Evolutionary conservation across 2,888 invertebrate genomes (phyloP), one percentile per base, ranked within the genome.

Genomic region (Eristalis tenax): DNA sequence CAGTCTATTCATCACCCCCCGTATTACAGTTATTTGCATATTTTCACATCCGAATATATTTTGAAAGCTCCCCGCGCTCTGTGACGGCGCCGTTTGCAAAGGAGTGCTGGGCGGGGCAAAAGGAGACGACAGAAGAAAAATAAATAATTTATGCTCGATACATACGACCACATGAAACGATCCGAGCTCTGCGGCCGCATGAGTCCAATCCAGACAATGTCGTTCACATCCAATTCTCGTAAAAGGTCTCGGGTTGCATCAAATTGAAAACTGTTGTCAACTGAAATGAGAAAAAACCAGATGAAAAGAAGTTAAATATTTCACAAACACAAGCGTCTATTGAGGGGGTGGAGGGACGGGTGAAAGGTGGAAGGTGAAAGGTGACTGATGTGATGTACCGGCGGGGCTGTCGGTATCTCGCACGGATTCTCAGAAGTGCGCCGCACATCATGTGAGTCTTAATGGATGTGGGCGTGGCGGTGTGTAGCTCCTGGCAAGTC

Each of bases 111-210:
- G 18, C 22, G 35, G 4, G 28, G 4, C 38, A 5, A 5, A 4
- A 4, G 5, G 5, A 32, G 32, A 8, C 6, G 32, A 59, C 15
- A 26, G 56, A 61, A 77, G 70, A 11, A 83, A 84, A 79, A 73
- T 70, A 56, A 79, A 75, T 75, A 64, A 88, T 83, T 81, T 86
- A 81, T 83, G 22, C 70, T 68, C 57, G 57, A 66, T 91, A 95
- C 96, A 94, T 94, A 96, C 96, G 96, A 96, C 96, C 96, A 96
- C 90, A 95, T 95, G 91, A 96, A 96, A 88, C 95, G 95, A 78
- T 95, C 95, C 89, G 95, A 95, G 78, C 95, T 95, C 90, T 95
- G 95, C 90, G 95, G 95, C 90, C 96, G 95, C 90, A 96, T 96
- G 89, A 97, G 94, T 83, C 96, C 96, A 90, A 96, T 96, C 96